These are phyloP conservation scores for Cephus runcator DNA, from an alignment of 2,888 invertebrate species.

Conservation along the genomic window DNA sequence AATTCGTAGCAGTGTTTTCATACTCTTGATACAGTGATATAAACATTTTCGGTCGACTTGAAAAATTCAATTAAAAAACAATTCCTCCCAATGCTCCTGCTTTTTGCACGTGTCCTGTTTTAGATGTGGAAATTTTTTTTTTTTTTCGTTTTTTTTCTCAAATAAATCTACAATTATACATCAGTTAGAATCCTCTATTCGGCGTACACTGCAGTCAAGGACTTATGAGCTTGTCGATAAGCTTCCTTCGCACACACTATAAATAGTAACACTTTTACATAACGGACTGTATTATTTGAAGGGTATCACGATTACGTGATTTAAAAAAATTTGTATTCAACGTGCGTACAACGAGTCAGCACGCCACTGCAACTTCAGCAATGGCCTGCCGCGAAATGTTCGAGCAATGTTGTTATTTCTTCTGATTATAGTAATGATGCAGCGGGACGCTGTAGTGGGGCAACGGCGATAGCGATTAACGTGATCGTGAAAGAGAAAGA, in stretches of 20 bases:
- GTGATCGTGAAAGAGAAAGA: slow-evolving; percentile 23
- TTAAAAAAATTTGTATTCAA: too few species aligned
- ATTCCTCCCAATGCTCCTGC: not conserved
- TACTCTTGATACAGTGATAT: slow-evolving; percentile 58
- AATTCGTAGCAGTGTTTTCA: slow-evolving; percentile 42
- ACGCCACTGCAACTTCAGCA: too few species aligned
- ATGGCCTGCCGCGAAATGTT: not conserved
- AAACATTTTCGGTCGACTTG: slow-evolving; percentile 45
- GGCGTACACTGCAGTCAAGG: too few species aligned
- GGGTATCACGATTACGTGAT: too few species aligned
- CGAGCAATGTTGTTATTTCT: slow-evolving; percentile 47
- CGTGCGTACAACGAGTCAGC: too few species aligned
- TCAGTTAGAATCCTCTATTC: too few species aligned
- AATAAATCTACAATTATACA: not conserved
- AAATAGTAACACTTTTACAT: too few species aligned
- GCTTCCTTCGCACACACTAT: too few species aligned
- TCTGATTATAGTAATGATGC: slow-evolving; percentile 50
- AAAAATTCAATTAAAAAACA: not conserved
- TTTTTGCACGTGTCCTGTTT: too few species aligned
- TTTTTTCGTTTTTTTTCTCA: not conserved
- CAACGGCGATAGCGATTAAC: slow-evolving; percentile 37
- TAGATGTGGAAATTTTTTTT: not conserved
- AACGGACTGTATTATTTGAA: too few species aligned
- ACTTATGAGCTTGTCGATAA: too few species aligned
- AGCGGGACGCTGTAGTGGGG: slow-evolving; percentile 27